phyloP scores from a whole-genome alignment of 2,113 vertebrate species.

The Notechis scutatus region DNA sequence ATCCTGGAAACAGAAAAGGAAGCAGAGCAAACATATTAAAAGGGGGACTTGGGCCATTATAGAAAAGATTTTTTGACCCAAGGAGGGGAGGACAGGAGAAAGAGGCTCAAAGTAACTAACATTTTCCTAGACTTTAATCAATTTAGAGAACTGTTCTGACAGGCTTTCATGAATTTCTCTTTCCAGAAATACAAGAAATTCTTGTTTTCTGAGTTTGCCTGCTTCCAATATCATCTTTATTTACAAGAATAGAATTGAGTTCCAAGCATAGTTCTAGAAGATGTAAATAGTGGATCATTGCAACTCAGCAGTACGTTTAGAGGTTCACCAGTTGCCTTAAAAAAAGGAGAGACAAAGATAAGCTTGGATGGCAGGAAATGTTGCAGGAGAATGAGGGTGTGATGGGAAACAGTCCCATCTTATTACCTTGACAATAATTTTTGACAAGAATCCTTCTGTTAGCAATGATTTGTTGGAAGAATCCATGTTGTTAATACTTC shows the following conservation, averaged over 20 bases:
- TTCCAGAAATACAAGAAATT: neutral
- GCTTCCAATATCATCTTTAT: neutral
- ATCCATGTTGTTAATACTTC: neutral
- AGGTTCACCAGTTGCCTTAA: neutral
- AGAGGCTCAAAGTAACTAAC: neutral
- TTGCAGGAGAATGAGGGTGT: neutral
- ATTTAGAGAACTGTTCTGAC: neutral
- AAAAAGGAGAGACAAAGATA: neutral
- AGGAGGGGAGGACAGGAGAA: neutral
- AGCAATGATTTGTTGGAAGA: neutral
- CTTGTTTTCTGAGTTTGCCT: neutral
- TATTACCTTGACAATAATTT: neutral
- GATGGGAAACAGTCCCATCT: neutral
- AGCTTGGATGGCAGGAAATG: neutral
- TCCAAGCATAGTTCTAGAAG: neutral
- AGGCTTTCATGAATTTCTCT: neutral
- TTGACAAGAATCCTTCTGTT: neutral
- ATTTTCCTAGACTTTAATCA: neutral
- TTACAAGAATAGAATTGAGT: neutral
- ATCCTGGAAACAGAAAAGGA: neutral
- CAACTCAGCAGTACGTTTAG: neutral
- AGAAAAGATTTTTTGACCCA: neutral
- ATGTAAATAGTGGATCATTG: neutral
- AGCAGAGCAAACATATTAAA: neutral
- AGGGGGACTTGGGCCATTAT: neutral